Evolutionary conservation across 30 jellyfish, hydroid and myxozoan species (phyloP), one percentile per base, ranked within the genome.

Genomic region (Pelagia noctiluca): DNA sequence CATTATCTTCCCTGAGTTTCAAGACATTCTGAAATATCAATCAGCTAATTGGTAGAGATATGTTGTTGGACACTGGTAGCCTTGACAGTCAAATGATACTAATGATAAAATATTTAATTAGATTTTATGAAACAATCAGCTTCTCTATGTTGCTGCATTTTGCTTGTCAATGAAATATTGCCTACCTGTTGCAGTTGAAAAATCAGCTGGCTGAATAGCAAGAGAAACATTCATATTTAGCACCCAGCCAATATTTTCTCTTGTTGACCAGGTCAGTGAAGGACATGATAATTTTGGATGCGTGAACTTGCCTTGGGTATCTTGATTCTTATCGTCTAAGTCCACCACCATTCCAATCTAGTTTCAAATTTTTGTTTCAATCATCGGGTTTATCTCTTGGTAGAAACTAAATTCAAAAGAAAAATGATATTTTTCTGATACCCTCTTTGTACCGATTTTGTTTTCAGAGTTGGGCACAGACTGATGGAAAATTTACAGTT

Each of bases 321-420:
- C 80, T 11, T 67, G 5, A 1, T 4, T 10, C 1, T 2, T 63
- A 24, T 28, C 8, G 30, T 75, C 87, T 1, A 49, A 12, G 0
- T 32, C 76, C 38, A 28, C 61, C 3, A 33, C 80, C 35, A 75
- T 8, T 1, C 87, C 80, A 25, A 75, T 48, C 87, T 78, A 75
- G 54, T 23, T 3, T 37, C 16, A 73, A 71, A 19, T 32, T 33
- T n/a, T n/a, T n/a, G n/a, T n/a, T n/a, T n/a, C n/a, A n/a, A n/a
- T n/a, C n/a, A n/a, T n/a, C n/a, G n/a, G n/a, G n/a, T n/a, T n/a
- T n/a, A n/a, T n/a, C n/a, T n/a, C n/a, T n/a, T n/a, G n/a, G n/a
- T n/a, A n/a, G n/a, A n/a, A n/a, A n/a, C n/a, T n/a, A n/a, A 69
- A 69, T 69, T 35, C 22, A 21, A 38, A 13, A 69, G 21, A 33